These are phyloP conservation scores for Hycleus phaleratus DNA, from an alignment of 1,140 invertebrate species.

Conservation along the genomic window DNA sequence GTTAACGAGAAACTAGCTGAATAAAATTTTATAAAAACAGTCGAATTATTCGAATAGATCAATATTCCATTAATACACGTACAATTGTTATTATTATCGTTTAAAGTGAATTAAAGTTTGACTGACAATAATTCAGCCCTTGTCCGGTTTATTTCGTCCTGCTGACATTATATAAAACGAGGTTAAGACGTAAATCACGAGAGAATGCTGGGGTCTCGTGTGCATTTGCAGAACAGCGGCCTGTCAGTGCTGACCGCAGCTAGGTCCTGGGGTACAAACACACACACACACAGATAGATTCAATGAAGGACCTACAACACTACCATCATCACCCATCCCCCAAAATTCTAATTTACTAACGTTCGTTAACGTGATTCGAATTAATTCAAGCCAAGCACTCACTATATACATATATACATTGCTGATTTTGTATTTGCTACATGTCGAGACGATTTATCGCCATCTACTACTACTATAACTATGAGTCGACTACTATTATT, in stretches of 20 bases:
- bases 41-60: too few relatives aligned
- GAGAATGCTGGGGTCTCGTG: conserved; percentile 2
- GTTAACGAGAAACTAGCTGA: conserved; percentile 1
- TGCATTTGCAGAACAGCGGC: conserved; percentile 22
- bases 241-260: conserved; percentile 31
- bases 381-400: conserved; percentile 31
- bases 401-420: conserved; percentile 10
- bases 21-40: too few relatives aligned
- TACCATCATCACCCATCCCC: conserved; percentile 5
- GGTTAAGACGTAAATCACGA: conserved; percentile 22
- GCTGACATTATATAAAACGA: conserved; percentile 19
- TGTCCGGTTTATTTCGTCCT: conserved; percentile 1
- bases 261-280: conserved; percentile 9
- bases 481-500: too few relatives aligned
- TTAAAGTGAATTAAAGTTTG: too few relatives aligned
- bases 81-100: too few relatives aligned
- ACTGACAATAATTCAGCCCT: too few relatives aligned
- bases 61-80: too few relatives aligned
- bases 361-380: conserved; percentile 38
- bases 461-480: background rate
- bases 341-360: conserved; percentile 32
- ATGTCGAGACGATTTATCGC: conserved; percentile 33
- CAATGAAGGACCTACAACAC: conserved; percentile 20
- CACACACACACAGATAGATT: too few relatives aligned
- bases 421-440: conserved; percentile 38